phyloP scores from a whole-genome alignment of 2,888 invertebrate species.

The Metalampra italica region DNA sequence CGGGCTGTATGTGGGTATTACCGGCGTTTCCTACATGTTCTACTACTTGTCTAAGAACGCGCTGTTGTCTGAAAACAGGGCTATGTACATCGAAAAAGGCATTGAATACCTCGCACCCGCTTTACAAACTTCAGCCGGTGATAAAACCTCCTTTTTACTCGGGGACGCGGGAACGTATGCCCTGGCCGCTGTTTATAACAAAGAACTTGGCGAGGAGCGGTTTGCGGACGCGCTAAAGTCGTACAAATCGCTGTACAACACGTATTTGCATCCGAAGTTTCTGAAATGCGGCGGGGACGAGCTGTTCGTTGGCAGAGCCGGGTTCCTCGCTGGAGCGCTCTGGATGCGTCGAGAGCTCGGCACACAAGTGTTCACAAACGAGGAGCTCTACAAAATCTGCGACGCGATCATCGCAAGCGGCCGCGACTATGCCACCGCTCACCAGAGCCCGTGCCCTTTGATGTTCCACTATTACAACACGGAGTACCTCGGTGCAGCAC shows the following conservation, averaged over 20 bases:
- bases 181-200: constrained; percentile 81
- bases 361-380: constrained; percentile 52
- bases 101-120: constrained; percentile 81
- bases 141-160: constrained; percentile 85
- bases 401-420: constrained; percentile 85
- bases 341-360: constrained; percentile 82
- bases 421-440: constrained; percentile 79
- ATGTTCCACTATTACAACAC: constrained; percentile 89
- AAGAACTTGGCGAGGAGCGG: constrained; percentile 64
- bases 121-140: constrained; percentile 75
- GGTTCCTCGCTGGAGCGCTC: constrained; percentile 87
- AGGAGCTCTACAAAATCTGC: constrained; percentile 81
- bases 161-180: constrained; percentile 89
- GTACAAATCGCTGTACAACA: constrained; percentile 55
- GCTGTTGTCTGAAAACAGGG: constrained; percentile 56
- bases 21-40: constrained; percentile 87
- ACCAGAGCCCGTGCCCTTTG: constrained; percentile 80
- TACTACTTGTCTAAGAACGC: constrained; percentile 81
- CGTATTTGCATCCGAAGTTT: constrained; percentile 66
- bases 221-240: constrained; percentile 46
- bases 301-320: constrained; percentile 90
- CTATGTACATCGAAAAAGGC: constrained; percentile 76
- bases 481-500: constrained; percentile 86
- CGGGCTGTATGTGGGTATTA: constrained; percentile 83
- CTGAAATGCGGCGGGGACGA: constrained; percentile 87